Conservation (phyloP, 2,888 invertebrate genomes). For the Athalia cordata region DNA sequence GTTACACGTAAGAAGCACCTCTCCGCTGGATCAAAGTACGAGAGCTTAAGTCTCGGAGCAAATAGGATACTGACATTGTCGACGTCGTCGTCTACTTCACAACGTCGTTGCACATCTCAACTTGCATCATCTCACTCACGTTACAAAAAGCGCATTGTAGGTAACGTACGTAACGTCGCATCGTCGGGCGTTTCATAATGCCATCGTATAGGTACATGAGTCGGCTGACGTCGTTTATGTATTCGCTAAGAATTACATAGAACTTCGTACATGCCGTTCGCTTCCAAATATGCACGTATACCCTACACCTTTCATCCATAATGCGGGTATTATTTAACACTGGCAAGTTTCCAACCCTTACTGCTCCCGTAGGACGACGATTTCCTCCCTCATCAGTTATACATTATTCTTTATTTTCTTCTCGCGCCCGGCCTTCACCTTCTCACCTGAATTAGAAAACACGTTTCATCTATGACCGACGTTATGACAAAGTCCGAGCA, state of each 20-base stretch:
- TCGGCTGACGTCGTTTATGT: background rate
- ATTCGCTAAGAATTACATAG: slow-evolving; percentile 22
- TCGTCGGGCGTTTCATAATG: no score
- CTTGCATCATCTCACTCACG: slow-evolving; percentile 1
- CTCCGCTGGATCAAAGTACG: background rate
- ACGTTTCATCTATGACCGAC: no score
- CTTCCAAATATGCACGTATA: background rate
- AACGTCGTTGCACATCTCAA: no score
- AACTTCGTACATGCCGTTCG: background rate
- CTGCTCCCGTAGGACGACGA: background rate
- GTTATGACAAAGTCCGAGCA: no score
- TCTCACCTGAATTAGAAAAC: no score
- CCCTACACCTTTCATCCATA: no score
- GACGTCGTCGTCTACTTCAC: no score
- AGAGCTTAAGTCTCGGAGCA: slow-evolving; percentile 25
- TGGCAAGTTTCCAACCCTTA: slow-evolving; percentile 21
- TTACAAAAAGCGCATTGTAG: slow-evolving; percentile 18
- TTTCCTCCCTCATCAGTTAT: background rate
- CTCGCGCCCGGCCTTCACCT: no score
- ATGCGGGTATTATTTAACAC: slow-evolving; percentile 20
- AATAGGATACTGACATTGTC: background rate
- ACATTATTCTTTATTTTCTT: no score
- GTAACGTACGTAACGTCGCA: no score
- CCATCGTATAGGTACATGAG: no score
- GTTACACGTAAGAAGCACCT: no score